A percentile compares a stretch with the other conserved stretches of the same genome.
These are phyloP conservation scores for Buceros bicornis DNA, from an alignment of 2,797 vertebrate genomes.

Conservation along the genomic window DNA sequence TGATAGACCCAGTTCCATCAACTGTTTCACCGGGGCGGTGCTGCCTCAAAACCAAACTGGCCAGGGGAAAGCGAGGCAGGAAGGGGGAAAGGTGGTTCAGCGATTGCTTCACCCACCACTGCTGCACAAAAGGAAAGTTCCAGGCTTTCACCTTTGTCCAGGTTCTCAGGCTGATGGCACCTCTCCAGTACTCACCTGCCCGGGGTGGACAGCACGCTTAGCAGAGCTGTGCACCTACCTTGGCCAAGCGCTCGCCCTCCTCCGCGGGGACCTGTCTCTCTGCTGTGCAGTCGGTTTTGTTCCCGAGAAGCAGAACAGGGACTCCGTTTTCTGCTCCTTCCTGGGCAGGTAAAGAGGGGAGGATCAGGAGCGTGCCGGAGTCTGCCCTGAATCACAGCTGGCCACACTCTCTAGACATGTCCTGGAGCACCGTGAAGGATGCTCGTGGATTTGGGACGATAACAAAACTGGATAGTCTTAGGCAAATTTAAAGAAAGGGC, in stretches of 20 bases:
- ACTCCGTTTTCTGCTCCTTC: slow-evolving; percentile 81
- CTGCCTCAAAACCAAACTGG: neutral
- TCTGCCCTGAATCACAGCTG: neutral
- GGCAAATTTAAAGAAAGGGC: neutral
- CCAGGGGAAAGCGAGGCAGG: neutral
- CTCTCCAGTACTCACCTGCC: neutral
- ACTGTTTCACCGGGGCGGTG: neutral
- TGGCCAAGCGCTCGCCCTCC: slow-evolving; percentile 85
- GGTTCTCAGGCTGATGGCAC: neutral
- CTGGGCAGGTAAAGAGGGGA: slow-evolving; percentile 69
- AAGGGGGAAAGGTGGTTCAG: neutral
- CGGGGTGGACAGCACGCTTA: accelerated
- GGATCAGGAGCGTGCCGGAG: neutral
- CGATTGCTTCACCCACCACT: neutral
- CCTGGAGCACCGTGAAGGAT: neutral
- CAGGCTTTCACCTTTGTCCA: neutral
- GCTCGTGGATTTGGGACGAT: neutral
- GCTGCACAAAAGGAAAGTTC: neutral
- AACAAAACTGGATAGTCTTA: neutral
- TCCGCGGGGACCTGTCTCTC: slow-evolving; percentile 80
- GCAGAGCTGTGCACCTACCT: slow-evolving; percentile 75
- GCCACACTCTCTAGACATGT: neutral
- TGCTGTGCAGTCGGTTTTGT: slow-evolving; percentile 86
- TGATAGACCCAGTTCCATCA: neutral
- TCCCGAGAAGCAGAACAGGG: slow-evolving; percentile 89